Base-by-base conservation (phyloP, 2,797 vertebrate species). In the Serranus cabrilla region DNA sequence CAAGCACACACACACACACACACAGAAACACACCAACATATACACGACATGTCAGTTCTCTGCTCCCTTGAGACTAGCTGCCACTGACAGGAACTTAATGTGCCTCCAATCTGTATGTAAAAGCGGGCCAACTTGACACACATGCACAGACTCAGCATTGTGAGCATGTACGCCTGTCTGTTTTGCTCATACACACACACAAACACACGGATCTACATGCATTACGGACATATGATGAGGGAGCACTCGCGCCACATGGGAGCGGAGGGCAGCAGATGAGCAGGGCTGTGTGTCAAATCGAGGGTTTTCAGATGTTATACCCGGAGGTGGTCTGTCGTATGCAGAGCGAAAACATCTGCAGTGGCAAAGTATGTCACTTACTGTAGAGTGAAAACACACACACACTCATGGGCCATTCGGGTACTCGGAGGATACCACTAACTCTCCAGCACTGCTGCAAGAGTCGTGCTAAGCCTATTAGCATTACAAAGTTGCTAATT, bases 311-410 rank as follows among this genome's bases (percentile, higher is more conserved):
- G 78, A 84, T 62, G 69, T 63, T 80, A 16, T 61, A 76, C 80
- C 90, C 85, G 0, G 27, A 82, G 86, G 89, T 74, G 56, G 49
- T 73, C 56, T 59, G 74, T 72, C 16, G 23, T 79, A 71, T 55
- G 79, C 73, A 25, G 68, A 89, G 74, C 25, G 8, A 67, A 87
- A 90, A 81, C 87, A 91, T 90, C 85, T 90, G 88, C 84, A 83
- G 59, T 43, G 47, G 37, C 21, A 2, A 76, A 59, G 61, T 70
- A 40, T 82, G 85, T 74, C 83, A 67, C 61, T 74, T 74, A 75
- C 74, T 76, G 74, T 62, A 71, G 40, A 72, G 27, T 39, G 45
- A 49, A 71, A 47, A 71, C 37, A 74, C 40, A 45, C 46, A 64
- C 60, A 72, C 42, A 60, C 40, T 50, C 31, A 23, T 27, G 7